A percentile compares a stretch with the other conserved stretches of the same genome.
Conservation (phyloP, 2,888 invertebrate species). For the Watsonalla binaria region DNA sequence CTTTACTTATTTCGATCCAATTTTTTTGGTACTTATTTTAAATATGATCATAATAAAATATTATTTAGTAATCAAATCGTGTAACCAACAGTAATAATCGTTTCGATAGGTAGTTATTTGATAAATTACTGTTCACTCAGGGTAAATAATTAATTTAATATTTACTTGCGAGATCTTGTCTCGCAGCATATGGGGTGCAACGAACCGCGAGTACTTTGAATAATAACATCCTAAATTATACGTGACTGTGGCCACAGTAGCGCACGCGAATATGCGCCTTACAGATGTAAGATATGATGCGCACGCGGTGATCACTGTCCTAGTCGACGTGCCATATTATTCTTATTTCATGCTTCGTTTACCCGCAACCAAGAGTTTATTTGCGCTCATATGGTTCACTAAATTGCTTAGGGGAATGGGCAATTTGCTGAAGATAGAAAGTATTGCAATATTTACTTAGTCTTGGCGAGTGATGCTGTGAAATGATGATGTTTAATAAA, state of each 20-base stretch:
- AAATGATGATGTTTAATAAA: neutral
- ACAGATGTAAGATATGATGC: neutral
- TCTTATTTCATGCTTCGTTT: conserved; percentile 13
- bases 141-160: neutral
- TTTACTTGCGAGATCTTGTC: conserved; percentile 15
- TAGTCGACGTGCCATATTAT: neutral
- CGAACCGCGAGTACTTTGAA: conserved; percentile 13
- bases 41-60: neutral
- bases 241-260: neutral
- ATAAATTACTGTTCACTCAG: neutral
- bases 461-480: neutral
- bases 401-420: neutral
- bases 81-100: neutral
- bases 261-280: neutral
- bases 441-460: neutral
- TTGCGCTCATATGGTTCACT: neutral
- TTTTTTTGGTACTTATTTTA: neutral
- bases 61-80: too few species aligned
- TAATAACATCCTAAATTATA: conserved; percentile 9
- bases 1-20: neutral
- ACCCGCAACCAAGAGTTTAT: conserved; percentile 9
- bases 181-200: conserved; percentile 12
- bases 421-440: neutral
- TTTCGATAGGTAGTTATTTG: neutral
- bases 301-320: neutral